Conservation (phyloP, 2,113 vertebrate genomes). For the Austrofundulus limnaeus region DNA sequence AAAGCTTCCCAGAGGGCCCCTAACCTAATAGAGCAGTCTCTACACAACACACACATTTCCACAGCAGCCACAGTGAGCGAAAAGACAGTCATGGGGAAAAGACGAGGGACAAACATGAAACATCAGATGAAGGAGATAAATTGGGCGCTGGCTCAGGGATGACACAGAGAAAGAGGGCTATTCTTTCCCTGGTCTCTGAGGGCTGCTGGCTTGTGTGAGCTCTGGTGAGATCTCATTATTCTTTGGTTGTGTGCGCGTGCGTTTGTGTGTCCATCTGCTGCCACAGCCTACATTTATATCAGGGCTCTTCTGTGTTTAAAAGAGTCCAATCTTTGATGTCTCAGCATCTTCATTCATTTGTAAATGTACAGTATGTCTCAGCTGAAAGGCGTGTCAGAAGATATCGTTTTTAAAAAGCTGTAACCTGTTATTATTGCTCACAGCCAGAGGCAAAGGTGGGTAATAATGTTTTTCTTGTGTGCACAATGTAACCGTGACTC, state of each 20-base stretch:
- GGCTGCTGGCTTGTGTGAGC: slow-evolving; percentile 35
- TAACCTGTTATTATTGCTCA: too few species aligned
- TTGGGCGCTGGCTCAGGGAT: slow-evolving; percentile 37
- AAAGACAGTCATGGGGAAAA: slow-evolving; percentile 31
- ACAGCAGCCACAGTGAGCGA: slow-evolving; percentile 12
- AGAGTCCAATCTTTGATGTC: slow-evolving; percentile 5
- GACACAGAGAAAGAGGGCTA: slow-evolving; percentile 21
- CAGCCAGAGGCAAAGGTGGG: too few species aligned
- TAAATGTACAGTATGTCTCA: not conserved
- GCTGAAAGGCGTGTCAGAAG: not conserved
- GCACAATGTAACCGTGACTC: too few species aligned
- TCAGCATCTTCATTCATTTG: not conserved
- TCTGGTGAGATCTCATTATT: slow-evolving; percentile 56
- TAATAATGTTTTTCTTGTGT: too few species aligned
- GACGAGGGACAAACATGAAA: slow-evolving; percentile 34
- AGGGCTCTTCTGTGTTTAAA: slow-evolving; percentile 5
- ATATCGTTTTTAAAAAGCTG: too few species aligned
- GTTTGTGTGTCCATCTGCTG: slow-evolving; percentile 47
- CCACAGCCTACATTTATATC: slow-evolving; percentile 30
- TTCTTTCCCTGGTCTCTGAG: slow-evolving; percentile 36
- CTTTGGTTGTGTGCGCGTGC: slow-evolving; percentile 27
- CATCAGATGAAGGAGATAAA: slow-evolving; percentile 58
- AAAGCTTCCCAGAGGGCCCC: slow-evolving; percentile 52
- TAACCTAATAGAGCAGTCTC: slow-evolving; percentile 62
- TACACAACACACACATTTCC: slow-evolving; percentile 25